Evolutionary conservation across 2,113 vertebrate species (phyloP).

Genomic region (Lophochroa leadbeateri): DNA sequence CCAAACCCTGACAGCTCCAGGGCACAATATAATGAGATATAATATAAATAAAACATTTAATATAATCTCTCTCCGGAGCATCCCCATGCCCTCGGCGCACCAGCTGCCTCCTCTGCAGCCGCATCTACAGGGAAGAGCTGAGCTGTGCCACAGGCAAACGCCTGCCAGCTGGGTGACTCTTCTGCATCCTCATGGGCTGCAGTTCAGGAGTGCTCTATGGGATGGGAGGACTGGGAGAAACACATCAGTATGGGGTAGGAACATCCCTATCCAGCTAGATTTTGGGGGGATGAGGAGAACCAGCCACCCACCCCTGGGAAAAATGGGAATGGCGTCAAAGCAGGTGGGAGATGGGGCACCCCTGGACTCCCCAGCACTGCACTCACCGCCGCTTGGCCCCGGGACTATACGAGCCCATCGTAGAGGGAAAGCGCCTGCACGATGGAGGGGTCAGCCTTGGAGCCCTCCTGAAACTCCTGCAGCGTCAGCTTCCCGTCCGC

Average conservation of each 20-base stretch:
- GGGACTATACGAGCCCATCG: conserved; percentile 93
- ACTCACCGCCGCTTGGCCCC: conserved; percentile 78
- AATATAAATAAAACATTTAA: conserved; percentile 1
- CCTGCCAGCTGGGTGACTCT: background rate
- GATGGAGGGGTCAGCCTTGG: conserved; percentile 97
- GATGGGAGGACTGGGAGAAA: background rate
- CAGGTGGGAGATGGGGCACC: background rate
- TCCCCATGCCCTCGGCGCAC: fast-evolving
- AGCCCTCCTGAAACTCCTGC: conserved; percentile 98
- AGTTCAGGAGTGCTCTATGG: background rate
- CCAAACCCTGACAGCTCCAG: background rate
- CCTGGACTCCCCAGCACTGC: fast-evolving
- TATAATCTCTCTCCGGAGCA: background rate
- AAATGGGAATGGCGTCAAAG: background rate
- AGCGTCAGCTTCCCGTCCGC: conserved; percentile 94
- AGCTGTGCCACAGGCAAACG: fast-evolving
- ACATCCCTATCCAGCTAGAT: too few relatives aligned
- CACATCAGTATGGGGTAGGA: background rate
- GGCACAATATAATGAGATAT: background rate
- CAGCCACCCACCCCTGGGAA: background rate
- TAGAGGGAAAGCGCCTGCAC: conserved; percentile 97
- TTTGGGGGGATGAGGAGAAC: background rate
- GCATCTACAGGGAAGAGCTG: background rate
- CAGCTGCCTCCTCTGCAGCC: background rate
- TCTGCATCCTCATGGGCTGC: fast-evolving